A percentile compares a stretch with the other conserved stretches of the same genome.
These are phyloP conservation scores for Schizopygopsis malacanthus DNA, from an alignment of 2,797 vertebrate species.

Conservation along the genomic window DNA sequence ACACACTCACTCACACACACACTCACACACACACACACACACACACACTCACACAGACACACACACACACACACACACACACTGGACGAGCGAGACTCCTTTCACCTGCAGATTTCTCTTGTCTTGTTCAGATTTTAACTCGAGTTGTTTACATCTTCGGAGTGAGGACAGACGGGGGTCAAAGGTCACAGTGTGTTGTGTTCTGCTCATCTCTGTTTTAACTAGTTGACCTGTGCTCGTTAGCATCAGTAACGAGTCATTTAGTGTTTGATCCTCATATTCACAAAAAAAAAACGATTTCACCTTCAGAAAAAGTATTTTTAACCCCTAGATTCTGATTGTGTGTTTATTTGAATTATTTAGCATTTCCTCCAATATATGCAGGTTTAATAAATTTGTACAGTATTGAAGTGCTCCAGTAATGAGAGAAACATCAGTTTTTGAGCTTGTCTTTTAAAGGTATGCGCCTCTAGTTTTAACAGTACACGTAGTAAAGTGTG, in stretches of 20 bases:
- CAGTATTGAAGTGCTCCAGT: too few species aligned
- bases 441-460: slow-evolving; percentile 54
- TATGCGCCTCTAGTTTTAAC: slow-evolving; percentile 64
- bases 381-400: too few species aligned
- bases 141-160: slow-evolving; percentile 22
- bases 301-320: neutral
- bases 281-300: neutral
- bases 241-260: too few species aligned
- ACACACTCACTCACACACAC: too few species aligned
- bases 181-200: neutral
- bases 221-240: too few species aligned
- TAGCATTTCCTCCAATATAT: too few species aligned
- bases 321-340: neutral
- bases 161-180: neutral
- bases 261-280: neutral
- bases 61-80: neutral
- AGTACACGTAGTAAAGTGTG: slow-evolving; percentile 68
- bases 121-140: slow-evolving; percentile 59
- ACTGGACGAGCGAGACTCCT: slow-evolving; percentile 32
- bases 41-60: neutral
- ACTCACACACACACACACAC: too few species aligned
- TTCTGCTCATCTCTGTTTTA: neutral
- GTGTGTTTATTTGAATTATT: too few species aligned
- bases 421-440: too few species aligned
- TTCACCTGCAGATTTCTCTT: slow-evolving; percentile 49